Percentiles rank a stretch among this genome's conserved stretches.
Evolutionary conservation across 2,113 vertebrate species (phyloP).

Genomic region (Fukomys damarensis): DNA sequence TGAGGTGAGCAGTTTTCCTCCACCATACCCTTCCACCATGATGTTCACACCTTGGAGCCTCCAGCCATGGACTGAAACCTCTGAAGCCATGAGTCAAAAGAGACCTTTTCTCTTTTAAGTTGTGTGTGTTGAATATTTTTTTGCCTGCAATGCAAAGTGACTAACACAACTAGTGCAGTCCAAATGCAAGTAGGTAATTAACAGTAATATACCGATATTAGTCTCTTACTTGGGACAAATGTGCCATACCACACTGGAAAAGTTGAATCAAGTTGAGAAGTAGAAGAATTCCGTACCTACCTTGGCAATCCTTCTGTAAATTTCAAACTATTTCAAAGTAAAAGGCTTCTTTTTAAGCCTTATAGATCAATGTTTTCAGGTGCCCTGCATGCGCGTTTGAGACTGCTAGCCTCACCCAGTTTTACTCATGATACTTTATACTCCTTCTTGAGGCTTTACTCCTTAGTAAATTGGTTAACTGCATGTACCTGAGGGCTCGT

Average conservation of each 20-base stretch:
- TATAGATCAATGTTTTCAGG: background rate
- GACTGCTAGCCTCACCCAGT: background rate
- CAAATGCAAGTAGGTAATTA: background rate
- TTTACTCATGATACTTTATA: background rate
- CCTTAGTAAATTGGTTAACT: background rate
- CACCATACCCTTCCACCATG: background rate
- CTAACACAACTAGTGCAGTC: background rate
- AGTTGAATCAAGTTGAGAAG: background rate
- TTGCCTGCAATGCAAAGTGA: background rate
- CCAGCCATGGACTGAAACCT: background rate
- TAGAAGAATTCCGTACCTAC: background rate
- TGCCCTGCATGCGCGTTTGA: background rate
- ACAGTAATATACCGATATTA: background rate
- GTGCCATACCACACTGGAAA: background rate
- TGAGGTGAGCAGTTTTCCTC: background rate
- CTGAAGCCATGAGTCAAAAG: background rate
- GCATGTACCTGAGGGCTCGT: background rate
- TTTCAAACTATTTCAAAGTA: background rate
- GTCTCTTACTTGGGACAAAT: slow-evolving; percentile 12
- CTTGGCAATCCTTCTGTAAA: background rate
- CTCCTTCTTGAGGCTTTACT: background rate
- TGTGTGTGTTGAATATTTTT: background rate
- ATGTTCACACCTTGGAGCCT: background rate
- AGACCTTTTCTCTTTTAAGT: background rate
- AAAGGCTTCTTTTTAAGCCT: background rate